phyloP scores from a whole-genome alignment of 2,888 invertebrate genomes.

The Cheilosia vulpina region DNA sequence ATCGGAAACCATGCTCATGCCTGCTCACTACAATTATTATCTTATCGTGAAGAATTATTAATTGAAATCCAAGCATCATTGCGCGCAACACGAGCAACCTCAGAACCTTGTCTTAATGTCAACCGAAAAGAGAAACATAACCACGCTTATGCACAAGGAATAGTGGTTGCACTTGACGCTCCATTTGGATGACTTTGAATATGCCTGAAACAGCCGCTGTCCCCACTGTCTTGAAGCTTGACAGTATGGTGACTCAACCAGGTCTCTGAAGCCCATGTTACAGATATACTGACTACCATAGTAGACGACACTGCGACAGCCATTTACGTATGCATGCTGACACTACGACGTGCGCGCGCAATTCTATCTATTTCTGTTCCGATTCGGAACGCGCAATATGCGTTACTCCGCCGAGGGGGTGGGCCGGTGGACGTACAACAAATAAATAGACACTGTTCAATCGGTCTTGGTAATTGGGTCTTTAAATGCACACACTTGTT shows the following conservation, averaged over 20 bases:
- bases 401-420: constrained; percentile 34
- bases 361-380: constrained; percentile 57
- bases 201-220: constrained; percentile 52
- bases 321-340: constrained; percentile 50
- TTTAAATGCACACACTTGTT: constrained; percentile 39
- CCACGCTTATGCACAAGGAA: constrained; percentile 26
- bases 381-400: constrained; percentile 60
- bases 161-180: constrained; percentile 73
- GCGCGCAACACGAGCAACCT: neutral
- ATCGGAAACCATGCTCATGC: constrained; percentile 67
- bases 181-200: constrained; percentile 73
- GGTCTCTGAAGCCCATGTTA: constrained; percentile 27
- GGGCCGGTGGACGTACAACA: constrained; percentile 5
- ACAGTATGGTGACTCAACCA: constrained; percentile 53
- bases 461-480: constrained; percentile 75
- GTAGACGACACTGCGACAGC: constrained; percentile 55
- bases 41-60: constrained; percentile 66
- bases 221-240: constrained; percentile 4
- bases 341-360: constrained; percentile 10
- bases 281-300: constrained; percentile 29
- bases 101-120: constrained; percentile 74
- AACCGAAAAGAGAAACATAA: constrained; percentile 45
- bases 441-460: constrained; percentile 52
- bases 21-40: constrained; percentile 61
- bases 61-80: constrained; percentile 46